Evolutionary conservation across 2,113 vertebrate genomes (phyloP), one percentile per base, ranked within the genome.

Genomic region (Aspiorhynchus laticeps): DNA sequence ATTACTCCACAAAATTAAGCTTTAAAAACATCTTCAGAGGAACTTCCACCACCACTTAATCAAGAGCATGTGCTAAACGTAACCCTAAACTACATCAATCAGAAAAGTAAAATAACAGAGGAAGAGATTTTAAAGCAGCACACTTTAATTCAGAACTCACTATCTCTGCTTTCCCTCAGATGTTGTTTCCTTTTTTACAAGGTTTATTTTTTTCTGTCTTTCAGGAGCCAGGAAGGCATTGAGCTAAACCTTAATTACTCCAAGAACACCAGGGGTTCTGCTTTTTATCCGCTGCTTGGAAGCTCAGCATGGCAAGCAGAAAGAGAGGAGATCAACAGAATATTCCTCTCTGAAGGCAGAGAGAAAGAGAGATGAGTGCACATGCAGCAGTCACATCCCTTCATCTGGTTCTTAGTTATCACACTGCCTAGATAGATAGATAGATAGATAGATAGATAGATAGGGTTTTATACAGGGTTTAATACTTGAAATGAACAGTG

Each of bases 191-290:
- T 53, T 85, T 51, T 83, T 71, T 36, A 82, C 41, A 0, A 51
- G 80, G 61, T 51, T 84, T 26, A 41, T 80, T 73, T 41, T 82
- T 63, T 67, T 85, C 76, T 83, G 14, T 89, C 65, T 89, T 79
- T 67, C 74, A 82, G 87, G 90, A 91, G 91, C 90, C 91, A 91
- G 88, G 87, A 87, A 92, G 90, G 88, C 93, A 94, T 59, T 78
- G 87, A 90, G 90, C 91, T 92, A 92, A 92, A 91, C 90, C 90
- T 89, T 93, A 93, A 94, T 95, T 93, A 94, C 93, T 94, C 92
- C 87, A 87, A 89, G 90, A 89, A 65, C 93, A 91, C 86, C 88
- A 48, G 92, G 92, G 92, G 93, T 79, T 93, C 92, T 86, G 90
- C 90, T 93, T 93, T 91, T 92, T 93, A 80, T 84, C 92, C 87